phyloP scores from a whole-genome alignment of 2,113 vertebrate species.

The Labeo catla region DNA sequence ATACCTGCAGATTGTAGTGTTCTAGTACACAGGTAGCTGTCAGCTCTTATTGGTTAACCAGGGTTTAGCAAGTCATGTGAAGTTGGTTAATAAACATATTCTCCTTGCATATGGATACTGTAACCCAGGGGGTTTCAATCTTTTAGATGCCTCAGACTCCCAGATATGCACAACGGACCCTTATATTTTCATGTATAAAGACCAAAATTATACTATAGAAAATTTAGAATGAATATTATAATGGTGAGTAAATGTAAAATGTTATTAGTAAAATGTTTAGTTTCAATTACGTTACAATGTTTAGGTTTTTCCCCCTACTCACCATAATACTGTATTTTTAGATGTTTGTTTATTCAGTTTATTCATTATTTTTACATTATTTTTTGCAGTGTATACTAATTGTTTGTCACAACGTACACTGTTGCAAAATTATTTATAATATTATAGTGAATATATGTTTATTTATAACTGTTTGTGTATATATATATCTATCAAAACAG shows the following conservation, averaged over 20 bases:
- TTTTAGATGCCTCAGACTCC: not conserved
- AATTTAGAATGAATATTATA: too few species aligned
- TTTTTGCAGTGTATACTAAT: not conserved
- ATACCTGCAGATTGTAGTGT: not conserved
- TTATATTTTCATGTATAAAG: too few species aligned
- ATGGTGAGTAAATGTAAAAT: too few species aligned
- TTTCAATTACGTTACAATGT: not conserved
- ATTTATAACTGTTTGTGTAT: too few species aligned
- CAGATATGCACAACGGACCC: not conserved
- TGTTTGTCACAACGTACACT: not conserved
- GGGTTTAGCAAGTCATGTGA: not conserved
- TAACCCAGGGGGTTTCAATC: not conserved
- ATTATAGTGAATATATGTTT: too few species aligned
- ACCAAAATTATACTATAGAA: too few species aligned
- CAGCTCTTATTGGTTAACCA: not conserved
- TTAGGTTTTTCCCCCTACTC: not conserved
- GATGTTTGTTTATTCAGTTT: not conserved
- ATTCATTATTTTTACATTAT: not conserved
- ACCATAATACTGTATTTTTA: not conserved
- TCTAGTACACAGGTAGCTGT: not conserved
- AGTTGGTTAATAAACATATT: not conserved
- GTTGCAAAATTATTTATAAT: not conserved
- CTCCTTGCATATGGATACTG: not conserved
- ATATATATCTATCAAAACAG: too few species aligned
- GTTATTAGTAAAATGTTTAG: not conserved